These are phyloP conservation scores for Crotalus horridus DNA, from an alignment of 2,113 vertebrate genomes.

Conservation along the genomic window DNA sequence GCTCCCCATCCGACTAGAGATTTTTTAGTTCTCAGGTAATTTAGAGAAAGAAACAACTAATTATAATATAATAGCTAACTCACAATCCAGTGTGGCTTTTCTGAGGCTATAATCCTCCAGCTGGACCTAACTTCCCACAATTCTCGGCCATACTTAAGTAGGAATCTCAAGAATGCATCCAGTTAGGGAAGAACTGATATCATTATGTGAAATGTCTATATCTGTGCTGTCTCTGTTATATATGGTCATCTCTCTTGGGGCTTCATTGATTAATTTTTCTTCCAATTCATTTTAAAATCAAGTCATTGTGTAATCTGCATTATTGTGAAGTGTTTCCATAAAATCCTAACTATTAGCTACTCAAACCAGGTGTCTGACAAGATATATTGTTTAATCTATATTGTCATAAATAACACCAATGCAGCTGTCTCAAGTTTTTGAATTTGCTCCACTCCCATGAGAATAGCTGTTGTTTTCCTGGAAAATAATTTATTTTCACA, in stretches of 20 bases:
- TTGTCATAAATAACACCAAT: constrained; percentile 57
- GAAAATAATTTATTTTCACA: neutral
- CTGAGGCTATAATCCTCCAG: neutral
- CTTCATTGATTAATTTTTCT: constrained; percentile 20
- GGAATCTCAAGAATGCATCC: neutral
- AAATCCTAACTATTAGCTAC: constrained; percentile 47
- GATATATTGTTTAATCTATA: constrained; percentile 37
- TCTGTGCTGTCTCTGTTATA: neutral
- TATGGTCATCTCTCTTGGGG: constrained; percentile 4
- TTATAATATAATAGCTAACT: neutral
- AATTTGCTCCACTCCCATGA: constrained; percentile 36
- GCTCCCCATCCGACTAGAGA: constrained; percentile 91
- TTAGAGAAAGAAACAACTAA: neutral
- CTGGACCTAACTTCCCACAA: neutral
- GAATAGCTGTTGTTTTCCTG: neutral
- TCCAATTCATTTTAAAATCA: constrained; percentile 20
- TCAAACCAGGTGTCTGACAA: constrained; percentile 52
- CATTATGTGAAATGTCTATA: neutral
- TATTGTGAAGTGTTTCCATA: constrained; percentile 21
- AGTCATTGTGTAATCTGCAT: constrained; percentile 35
- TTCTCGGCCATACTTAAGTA: neutral
- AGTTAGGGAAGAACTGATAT: neutral
- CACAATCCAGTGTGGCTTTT: neutral
- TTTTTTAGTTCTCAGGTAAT: constrained; percentile 89
- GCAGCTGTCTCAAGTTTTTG: constrained; percentile 28